A percentile compares a stretch with the other conserved stretches of the same genome.
These are phyloP conservation scores for Formica aserva DNA, from an alignment of 2,888 invertebrate genomes.

Conservation along the genomic window DNA sequence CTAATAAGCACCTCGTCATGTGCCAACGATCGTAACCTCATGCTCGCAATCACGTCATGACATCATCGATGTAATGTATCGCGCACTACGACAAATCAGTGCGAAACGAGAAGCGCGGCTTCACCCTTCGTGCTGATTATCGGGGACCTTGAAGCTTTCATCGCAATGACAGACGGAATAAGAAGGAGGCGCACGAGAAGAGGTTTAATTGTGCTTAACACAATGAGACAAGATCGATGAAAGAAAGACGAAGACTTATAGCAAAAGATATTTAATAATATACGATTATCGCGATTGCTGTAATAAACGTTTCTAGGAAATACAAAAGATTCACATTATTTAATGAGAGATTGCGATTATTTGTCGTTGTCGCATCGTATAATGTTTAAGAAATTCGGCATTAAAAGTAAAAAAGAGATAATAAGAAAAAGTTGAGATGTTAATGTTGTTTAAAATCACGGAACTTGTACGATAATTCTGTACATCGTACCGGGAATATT, in stretches of 20 bases:
- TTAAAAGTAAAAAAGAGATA: not conserved
- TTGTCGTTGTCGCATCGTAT: not conserved
- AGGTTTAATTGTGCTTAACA: conserved; percentile 11
- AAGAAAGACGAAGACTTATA: not conserved
- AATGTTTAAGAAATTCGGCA: not conserved
- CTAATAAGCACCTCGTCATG: conserved; percentile 49
- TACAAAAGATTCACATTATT: not conserved
- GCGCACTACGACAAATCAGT: conserved; percentile 6
- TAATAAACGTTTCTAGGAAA: not conserved
- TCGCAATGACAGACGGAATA: conserved; percentile 32
- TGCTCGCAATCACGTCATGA: conserved; percentile 21
- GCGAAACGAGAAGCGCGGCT: conserved; percentile 20
- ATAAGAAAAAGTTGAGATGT: not conserved
- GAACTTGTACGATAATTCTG: not conserved
- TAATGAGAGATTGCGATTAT: not conserved
- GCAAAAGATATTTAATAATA: not conserved
- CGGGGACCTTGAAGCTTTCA: conserved; percentile 47
- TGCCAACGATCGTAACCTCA: conserved; percentile 16
- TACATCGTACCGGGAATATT: not conserved
- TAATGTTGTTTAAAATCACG: not conserved
- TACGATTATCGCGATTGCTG: not conserved
- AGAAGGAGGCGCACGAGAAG: not conserved
- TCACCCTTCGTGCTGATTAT: conserved; percentile 39
- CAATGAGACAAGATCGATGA: conserved; percentile 21
- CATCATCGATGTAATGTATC: conserved; percentile 45